Percentiles rank a stretch among this genome's conserved stretches.
phyloP scores from a whole-genome alignment of 2,797 vertebrate species.

The Meriones psammophilus region DNA sequence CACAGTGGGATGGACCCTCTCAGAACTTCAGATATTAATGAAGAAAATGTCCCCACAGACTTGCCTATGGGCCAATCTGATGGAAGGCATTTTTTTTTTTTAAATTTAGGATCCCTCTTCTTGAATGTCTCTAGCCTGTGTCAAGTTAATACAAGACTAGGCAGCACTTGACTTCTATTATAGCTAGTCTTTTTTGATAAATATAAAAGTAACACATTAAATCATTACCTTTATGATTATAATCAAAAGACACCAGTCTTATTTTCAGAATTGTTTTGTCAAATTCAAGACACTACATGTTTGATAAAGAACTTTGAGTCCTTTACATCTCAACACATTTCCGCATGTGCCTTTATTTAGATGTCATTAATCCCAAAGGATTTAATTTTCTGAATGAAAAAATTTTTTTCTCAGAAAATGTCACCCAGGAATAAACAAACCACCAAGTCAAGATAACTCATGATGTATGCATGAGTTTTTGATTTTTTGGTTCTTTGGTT shows the following conservation, averaged over 20 bases:
- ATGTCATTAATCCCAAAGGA: background rate
- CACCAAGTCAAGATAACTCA: conserved; percentile 12
- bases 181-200: conserved; percentile 10
- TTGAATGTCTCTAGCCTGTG: background rate
- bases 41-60: background rate
- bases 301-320: background rate
- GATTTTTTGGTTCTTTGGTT: too few relatives aligned
- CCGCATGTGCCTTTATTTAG: background rate
- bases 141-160: background rate
- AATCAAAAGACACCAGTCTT: conserved; percentile 18
- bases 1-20: background rate
- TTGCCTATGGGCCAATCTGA: background rate
- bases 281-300: background rate
- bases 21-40: background rate
- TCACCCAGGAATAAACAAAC: conserved; percentile 19
- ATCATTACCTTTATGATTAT: background rate
- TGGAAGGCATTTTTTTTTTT: too few relatives aligned
- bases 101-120: too few relatives aligned
- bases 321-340: background rate
- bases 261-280: conserved; percentile 11
- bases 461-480: conserved; percentile 39
- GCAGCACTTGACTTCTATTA: background rate
- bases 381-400: conserved; percentile 59
- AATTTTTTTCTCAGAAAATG: background rate
- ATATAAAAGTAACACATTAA: conserved; percentile 29